phyloP scores from a whole-genome alignment of 2,797 vertebrate genomes.

The Rhinichthys osculus region DNA sequence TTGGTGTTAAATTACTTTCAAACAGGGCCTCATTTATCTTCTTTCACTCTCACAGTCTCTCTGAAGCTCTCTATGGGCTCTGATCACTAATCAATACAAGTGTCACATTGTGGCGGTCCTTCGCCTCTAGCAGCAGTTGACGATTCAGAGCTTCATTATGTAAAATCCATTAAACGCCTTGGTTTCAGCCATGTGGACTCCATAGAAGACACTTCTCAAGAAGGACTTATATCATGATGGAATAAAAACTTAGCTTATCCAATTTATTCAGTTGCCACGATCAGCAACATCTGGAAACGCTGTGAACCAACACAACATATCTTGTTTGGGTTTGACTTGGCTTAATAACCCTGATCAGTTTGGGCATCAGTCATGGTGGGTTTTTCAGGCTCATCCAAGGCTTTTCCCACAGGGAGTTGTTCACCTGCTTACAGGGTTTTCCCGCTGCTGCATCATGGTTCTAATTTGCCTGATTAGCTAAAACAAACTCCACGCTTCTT shows the following conservation, averaged over 20 bases:
- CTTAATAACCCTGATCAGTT: constrained; percentile 78
- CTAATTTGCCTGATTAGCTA: constrained; percentile 78
- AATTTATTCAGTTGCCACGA: constrained; percentile 46
- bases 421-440: constrained; percentile 43
- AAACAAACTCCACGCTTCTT: constrained; percentile 68
- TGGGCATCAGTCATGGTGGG: constrained; percentile 75
- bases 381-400: constrained; percentile 67
- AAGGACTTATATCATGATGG: neutral
- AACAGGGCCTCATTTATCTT: neutral
- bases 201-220: constrained; percentile 16
- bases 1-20: neutral
- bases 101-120: constrained; percentile 67
- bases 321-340: constrained; percentile 74
- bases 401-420: constrained; percentile 60
- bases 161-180: constrained; percentile 70
- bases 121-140: constrained; percentile 10
- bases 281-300: constrained; percentile 66
- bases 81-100: constrained; percentile 76
- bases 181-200: neutral
- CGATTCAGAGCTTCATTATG: constrained; percentile 67
- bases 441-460: constrained; percentile 64
- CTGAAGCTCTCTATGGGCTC: constrained; percentile 44
- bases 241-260: constrained; percentile 5
- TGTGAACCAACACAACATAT: constrained; percentile 73
- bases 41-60: constrained; percentile 33